Percentiles rank a stretch among this genome's conserved stretches.
These are phyloP conservation scores for Scaptomyza tumidula DNA, from an alignment of 2,888 invertebrate genomes.

Conservation along the genomic window DNA sequence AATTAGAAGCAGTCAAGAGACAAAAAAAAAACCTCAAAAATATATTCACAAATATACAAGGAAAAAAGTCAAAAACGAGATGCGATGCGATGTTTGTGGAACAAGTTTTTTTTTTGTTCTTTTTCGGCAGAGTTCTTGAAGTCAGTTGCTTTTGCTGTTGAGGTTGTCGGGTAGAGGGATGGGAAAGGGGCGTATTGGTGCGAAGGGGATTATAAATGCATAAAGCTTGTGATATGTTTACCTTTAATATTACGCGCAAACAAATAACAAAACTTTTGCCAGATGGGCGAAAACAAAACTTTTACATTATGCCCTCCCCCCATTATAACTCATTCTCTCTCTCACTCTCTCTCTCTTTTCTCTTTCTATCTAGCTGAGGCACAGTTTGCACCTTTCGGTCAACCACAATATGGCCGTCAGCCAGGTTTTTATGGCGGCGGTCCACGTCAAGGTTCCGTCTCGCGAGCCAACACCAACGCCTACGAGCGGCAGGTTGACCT, in stretches of 20 bases:
- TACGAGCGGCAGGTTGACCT: constrained; percentile 71
- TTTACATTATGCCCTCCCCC: constrained; percentile 21
- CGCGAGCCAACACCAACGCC: constrained; percentile 76
- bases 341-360: not conserved
- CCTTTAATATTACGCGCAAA: constrained; percentile 55
- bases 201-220: constrained; percentile 53
- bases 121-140: too few species aligned
- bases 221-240: constrained; percentile 58
- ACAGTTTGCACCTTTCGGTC: constrained; percentile 52
- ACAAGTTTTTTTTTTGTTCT: constrained; percentile 55
- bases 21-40: constrained; percentile 1
- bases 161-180: not conserved
- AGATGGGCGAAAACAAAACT: constrained; percentile 27
- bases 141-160: too few species aligned
- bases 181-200: not conserved
- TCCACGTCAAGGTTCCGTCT: constrained; percentile 67
- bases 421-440: constrained; percentile 28
- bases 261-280: constrained; percentile 63
- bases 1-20: constrained; percentile 60
- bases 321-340: not conserved
- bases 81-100: constrained; percentile 32
- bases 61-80: constrained; percentile 8
- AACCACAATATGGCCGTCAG: constrained; percentile 20
- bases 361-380: constrained; percentile 48
- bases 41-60: too few species aligned